Conservation (phyloP, 2,797 vertebrate species). For the Phrynocephalus forsythii region DNA sequence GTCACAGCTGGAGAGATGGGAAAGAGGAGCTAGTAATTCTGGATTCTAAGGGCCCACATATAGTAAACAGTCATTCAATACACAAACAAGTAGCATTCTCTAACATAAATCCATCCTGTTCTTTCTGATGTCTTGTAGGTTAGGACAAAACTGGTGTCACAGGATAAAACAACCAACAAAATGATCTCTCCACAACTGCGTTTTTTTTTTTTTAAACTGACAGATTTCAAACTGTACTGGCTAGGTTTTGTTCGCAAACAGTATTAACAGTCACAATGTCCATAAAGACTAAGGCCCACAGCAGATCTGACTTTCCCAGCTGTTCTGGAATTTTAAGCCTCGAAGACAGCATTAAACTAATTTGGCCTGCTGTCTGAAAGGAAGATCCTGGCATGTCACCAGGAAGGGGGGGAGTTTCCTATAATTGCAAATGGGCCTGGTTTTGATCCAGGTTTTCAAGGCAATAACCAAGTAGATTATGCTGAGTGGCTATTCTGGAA, state of each 20-base stretch:
- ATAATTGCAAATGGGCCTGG: background rate
- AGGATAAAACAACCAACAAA: background rate
- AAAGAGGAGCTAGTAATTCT: background rate
- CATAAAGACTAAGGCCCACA: background rate
- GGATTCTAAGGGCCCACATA: background rate
- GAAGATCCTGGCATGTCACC: too few species aligned
- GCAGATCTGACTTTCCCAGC: background rate
- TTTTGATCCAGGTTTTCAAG: background rate
- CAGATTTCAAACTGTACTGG: background rate
- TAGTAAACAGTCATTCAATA: background rate
- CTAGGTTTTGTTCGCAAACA: background rate
- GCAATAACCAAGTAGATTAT: background rate
- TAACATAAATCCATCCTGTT: background rate
- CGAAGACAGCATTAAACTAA: background rate
- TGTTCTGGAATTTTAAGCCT: background rate
- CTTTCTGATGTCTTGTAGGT: background rate
- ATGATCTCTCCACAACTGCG: background rate
- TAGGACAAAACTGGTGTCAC: background rate
- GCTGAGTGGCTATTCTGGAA: background rate
- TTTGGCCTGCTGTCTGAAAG: background rate
- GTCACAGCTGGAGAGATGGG: background rate
- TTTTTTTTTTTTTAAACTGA: background rate
- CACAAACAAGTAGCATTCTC: background rate
- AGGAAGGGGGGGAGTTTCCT: background rate
- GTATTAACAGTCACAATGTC: background rate